Evolutionary conservation across 2,113 vertebrate species (phyloP).

Genomic region (Athene cunicularia): DNA sequence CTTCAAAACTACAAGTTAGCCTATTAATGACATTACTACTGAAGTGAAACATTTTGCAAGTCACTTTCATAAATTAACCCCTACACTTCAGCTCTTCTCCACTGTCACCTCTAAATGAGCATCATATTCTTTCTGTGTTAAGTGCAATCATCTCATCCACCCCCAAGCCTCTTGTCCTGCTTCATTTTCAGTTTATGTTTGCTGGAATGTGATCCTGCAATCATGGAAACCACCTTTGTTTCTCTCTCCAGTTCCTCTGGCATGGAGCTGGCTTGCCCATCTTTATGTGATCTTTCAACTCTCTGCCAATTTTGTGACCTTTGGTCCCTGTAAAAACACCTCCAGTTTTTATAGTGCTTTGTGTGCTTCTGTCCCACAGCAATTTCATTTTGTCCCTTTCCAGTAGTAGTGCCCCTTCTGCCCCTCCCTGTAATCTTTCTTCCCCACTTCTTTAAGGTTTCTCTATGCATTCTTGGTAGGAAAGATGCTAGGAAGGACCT

Average conservation of each 20-base stretch:
- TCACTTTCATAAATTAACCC: conserved; percentile 11
- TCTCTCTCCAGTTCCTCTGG: neutral
- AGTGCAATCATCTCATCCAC: neutral
- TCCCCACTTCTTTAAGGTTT: neutral
- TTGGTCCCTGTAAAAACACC: neutral
- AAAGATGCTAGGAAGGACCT: neutral
- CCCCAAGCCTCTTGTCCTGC: neutral
- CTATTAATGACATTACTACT: conserved; percentile 30
- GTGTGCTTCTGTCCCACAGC: neutral
- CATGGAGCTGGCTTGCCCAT: neutral
- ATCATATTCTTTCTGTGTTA: neutral
- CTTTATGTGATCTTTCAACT: neutral
- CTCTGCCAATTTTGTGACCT: neutral
- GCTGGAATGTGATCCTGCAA: neutral
- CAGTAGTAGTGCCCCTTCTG: neutral
- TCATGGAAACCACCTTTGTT: neutral
- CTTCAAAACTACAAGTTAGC: conserved; percentile 15
- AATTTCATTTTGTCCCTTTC: neutral
- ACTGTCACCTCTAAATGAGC: neutral
- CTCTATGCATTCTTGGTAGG: neutral
- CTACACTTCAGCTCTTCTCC: neutral
- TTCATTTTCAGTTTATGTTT: neutral
- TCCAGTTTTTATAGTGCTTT: neutral
- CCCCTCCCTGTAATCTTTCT: neutral
- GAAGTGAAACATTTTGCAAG: conserved; percentile 5